A percentile compares a stretch with the other conserved stretches of the same genome.
Conservation (phyloP, 2,797 vertebrate genomes). For the Melanotaenia parkinsoni region DNA sequence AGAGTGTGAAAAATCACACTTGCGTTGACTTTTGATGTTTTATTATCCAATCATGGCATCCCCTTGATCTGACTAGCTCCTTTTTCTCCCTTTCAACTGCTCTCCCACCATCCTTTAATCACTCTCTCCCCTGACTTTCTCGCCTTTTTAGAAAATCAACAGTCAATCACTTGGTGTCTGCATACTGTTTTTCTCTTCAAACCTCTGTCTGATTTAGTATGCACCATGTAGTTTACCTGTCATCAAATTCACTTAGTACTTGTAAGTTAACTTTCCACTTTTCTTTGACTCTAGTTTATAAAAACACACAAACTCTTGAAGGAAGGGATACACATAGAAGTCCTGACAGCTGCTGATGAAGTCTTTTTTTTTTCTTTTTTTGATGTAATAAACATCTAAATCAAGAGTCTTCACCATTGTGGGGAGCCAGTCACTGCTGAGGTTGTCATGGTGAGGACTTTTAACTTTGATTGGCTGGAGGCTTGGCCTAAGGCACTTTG, state of each 20-base stretch:
- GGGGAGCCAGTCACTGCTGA: slow-evolving; percentile 35
- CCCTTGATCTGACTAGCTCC: slow-evolving; percentile 64
- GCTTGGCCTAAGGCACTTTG: slow-evolving; percentile 63
- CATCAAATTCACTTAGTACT: slow-evolving; percentile 29
- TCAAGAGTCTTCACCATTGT: slow-evolving; percentile 29
- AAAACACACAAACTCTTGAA: slow-evolving; percentile 12
- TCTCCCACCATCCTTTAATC: slow-evolving; percentile 56
- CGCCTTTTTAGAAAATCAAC: slow-evolving; percentile 40
- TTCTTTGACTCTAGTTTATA: slow-evolving; percentile 2
- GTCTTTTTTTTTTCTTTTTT: slow-evolving; percentile 8
- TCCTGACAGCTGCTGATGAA: slow-evolving; percentile 37
- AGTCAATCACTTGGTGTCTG: slow-evolving; percentile 35
- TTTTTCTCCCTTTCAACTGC: slow-evolving; percentile 47
- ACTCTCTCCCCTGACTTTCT: slow-evolving; percentile 43
- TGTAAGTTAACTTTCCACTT: slow-evolving; percentile 24
- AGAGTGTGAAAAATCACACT: slow-evolving; percentile 33
- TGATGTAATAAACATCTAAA: slow-evolving; percentile 38
- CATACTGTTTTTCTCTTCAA: slow-evolving; percentile 39
- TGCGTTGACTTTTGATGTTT: slow-evolving; percentile 54
- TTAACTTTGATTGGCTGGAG: slow-evolving; percentile 67
- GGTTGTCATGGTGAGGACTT: slow-evolving; percentile 69
- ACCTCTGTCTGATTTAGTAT: slow-evolving; percentile 57
- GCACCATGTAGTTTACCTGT: slow-evolving; percentile 50
- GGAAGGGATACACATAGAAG: neutral
- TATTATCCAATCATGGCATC: slow-evolving; percentile 64